These are phyloP conservation scores for Equus quagga DNA, from an alignment of 2,113 vertebrate genomes.

Conservation along the genomic window DNA sequence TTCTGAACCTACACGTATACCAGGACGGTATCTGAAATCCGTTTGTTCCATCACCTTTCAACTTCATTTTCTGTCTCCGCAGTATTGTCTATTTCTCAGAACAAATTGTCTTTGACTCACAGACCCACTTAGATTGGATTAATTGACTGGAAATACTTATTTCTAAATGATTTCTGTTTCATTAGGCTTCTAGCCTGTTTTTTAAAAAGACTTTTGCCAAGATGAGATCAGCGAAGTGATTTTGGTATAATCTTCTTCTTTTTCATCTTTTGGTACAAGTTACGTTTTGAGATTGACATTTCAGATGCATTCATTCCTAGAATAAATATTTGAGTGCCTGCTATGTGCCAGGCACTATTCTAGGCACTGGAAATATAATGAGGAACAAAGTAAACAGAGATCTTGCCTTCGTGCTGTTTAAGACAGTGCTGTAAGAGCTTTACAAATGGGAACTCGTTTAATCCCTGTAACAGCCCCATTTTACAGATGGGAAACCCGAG, in stretches of 20 bases:
- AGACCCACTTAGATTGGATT: constrained; percentile 55
- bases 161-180: constrained; percentile 62
- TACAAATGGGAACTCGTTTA: not conserved
- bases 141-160: constrained; percentile 56
- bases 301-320: constrained; percentile 13
- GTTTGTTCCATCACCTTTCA: not conserved
- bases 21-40: not conserved
- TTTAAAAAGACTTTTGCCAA: not conserved
- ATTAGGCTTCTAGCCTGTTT: constrained; percentile 41
- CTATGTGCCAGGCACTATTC: not conserved
- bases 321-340: not conserved
- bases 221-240: not conserved
- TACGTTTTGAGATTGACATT: constrained; percentile 5
- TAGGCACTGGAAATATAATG: not conserved
- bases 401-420: not conserved
- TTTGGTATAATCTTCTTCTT: constrained; percentile 21
- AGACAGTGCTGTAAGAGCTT: not conserved
- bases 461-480: not conserved
- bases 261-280: not conserved
- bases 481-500: not conserved
- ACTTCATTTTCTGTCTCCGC: not conserved
- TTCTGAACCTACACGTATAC: not conserved
- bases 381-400: not conserved
- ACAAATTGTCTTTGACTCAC: constrained; percentile 38
- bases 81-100: constrained; percentile 19